Evolutionary conservation across 2,113 vertebrate species (phyloP).

Genomic region (Sinocyclocheilus rhinocerous): DNA sequence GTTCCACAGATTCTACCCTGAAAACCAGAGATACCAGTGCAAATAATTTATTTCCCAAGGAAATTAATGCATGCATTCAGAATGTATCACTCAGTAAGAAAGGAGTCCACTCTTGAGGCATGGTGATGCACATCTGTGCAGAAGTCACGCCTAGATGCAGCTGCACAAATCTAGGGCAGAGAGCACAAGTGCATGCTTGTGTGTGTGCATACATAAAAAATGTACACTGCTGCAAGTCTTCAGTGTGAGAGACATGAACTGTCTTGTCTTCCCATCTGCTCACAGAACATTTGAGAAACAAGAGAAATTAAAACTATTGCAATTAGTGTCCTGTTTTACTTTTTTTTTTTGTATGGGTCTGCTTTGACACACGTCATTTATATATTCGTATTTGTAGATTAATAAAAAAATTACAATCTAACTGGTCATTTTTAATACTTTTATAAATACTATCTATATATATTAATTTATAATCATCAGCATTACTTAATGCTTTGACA

Average conservation of each 20-base stretch:
- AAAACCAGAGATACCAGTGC: not conserved
- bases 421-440: too few species aligned
- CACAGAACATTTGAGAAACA: too few species aligned
- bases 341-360: not conserved
- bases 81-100: not conserved
- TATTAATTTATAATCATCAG: too few species aligned
- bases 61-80: not conserved
- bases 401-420: too few species aligned
- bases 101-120: not conserved
- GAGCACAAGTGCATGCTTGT: conserved; percentile 14
- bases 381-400: too few species aligned
- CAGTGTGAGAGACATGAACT: not conserved
- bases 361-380: too few species aligned
- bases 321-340: not conserved
- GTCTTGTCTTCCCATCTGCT: too few species aligned
- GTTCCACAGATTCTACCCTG: not conserved
- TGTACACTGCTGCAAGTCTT: not conserved
- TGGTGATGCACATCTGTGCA: conserved; percentile 24
- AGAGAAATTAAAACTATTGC: too few species aligned
- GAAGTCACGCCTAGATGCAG: conserved; percentile 7
- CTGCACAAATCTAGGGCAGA: conserved; percentile 6
- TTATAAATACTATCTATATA: too few species aligned
- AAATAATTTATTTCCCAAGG: not conserved
- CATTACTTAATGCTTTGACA: too few species aligned
- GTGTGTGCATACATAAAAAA: not conserved